Conservation (phyloP, 2,888 invertebrate genomes). For the Eupithecia abbreviata region DNA sequence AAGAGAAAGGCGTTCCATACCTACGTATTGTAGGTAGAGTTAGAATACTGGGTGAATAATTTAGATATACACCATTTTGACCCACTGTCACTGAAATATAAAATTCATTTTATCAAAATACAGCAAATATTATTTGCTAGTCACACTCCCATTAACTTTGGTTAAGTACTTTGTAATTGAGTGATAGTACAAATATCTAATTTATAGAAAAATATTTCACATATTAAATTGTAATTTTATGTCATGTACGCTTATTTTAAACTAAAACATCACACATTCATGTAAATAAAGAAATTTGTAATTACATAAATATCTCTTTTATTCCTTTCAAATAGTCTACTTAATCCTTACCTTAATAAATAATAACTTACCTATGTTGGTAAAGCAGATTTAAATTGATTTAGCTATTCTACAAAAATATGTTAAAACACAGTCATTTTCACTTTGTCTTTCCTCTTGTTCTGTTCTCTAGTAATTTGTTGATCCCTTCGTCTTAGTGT, state of each 20-base stretch:
- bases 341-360: not conserved
- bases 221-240: conserved; percentile 82
- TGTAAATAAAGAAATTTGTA: conserved; percentile 83
- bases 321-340: conserved; percentile 3
- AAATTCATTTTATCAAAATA: conserved; percentile 63
- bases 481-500: conserved; percentile 84
- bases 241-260: conserved; percentile 84
- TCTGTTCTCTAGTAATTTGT: conserved; percentile 88
- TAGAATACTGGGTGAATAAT: conserved; percentile 62
- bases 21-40: conserved; percentile 71
- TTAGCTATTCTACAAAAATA: conserved; percentile 3
- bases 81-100: conserved; percentile 76
- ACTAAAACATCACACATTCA: conserved; percentile 78
- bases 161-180: conserved; percentile 80
- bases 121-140: conserved; percentile 82
- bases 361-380: not conserved
- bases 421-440: conserved; percentile 89
- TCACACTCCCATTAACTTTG: conserved; percentile 79
- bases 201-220: conserved; percentile 82
- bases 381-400: conserved; percentile 8
- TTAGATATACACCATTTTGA: conserved; percentile 55
- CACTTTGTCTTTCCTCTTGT: conserved; percentile 87
- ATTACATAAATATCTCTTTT: conserved; percentile 53
- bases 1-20: conserved; percentile 66
- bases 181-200: conserved; percentile 84